Evolutionary conservation across 2,888 invertebrate genomes (phyloP).

Genomic region (Dysmachus trigonus): DNA sequence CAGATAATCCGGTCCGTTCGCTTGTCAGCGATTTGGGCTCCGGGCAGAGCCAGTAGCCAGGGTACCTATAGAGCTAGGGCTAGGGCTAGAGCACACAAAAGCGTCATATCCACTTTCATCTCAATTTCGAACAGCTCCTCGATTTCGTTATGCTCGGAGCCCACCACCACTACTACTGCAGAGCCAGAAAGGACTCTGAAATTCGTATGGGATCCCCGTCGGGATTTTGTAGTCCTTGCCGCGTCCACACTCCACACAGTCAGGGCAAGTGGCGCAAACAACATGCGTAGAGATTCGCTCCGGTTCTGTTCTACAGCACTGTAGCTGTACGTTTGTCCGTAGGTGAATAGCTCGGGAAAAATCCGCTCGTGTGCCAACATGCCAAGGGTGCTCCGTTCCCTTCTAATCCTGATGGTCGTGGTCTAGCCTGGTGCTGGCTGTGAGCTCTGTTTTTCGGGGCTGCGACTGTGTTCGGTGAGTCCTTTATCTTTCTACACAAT

Average conservation of each 20-base stretch:
- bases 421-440: too few relatives aligned
- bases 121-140: background rate
- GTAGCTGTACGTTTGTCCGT: background rate
- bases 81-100: background rate
- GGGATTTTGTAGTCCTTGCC: background rate
- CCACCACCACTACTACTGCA: background rate
- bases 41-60: background rate
- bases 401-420: too few relatives aligned
- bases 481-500: constrained; percentile 28
- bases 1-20: background rate
- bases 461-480: background rate
- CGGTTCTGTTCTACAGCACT: background rate
- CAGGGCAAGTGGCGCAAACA: background rate
- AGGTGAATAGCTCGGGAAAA: background rate
- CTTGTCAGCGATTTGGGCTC: background rate
- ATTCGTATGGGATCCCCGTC: background rate
- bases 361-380: background rate
- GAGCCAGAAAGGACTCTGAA: background rate
- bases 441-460: background rate
- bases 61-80: background rate
- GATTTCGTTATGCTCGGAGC: background rate
- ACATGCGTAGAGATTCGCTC: background rate
- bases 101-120: background rate
- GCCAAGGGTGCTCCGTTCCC: background rate
- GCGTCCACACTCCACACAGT: background rate